Conservation (phyloP, 2,113 vertebrate genomes). For the Microcebus lehilahytsara region DNA sequence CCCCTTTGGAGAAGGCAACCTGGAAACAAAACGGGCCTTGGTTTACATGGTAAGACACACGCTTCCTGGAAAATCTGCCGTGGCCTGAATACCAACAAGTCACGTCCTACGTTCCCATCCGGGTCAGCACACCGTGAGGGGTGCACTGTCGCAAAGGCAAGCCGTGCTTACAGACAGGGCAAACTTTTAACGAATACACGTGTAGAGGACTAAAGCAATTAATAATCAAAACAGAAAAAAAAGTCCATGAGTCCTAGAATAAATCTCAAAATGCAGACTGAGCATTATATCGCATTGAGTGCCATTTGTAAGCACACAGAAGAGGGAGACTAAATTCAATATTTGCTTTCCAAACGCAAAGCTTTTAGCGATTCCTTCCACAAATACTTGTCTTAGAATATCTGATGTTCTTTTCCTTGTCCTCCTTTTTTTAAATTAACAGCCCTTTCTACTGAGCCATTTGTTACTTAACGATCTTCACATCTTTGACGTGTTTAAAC, state of each 20-base stretch:
- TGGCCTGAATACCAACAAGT: not conserved
- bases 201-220: not conserved
- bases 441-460: not conserved
- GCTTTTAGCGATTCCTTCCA: conserved; percentile 24
- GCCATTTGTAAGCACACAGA: not conserved
- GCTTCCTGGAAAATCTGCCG: not conserved
- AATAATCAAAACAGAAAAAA: not conserved
- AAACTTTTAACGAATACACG: not conserved
- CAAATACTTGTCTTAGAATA: not conserved
- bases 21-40: accelerated
- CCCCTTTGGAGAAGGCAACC: not conserved
- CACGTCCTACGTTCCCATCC: not conserved
- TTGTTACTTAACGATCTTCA: not conserved
- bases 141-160: not conserved
- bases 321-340: not conserved
- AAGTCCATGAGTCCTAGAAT: not conserved
- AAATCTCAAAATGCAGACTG: not conserved
- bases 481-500: not conserved
- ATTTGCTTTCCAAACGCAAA: not conserved
- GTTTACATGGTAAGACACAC: not conserved
- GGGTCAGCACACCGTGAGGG: not conserved
- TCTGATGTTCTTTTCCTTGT: not conserved
- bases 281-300: not conserved
- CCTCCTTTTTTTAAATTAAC: not conserved
- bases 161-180: not conserved